Evolutionary conservation across 2,113 vertebrate species (phyloP), one percentile per base, ranked within the genome.

Genomic region (Glaucomys volans): DNA sequence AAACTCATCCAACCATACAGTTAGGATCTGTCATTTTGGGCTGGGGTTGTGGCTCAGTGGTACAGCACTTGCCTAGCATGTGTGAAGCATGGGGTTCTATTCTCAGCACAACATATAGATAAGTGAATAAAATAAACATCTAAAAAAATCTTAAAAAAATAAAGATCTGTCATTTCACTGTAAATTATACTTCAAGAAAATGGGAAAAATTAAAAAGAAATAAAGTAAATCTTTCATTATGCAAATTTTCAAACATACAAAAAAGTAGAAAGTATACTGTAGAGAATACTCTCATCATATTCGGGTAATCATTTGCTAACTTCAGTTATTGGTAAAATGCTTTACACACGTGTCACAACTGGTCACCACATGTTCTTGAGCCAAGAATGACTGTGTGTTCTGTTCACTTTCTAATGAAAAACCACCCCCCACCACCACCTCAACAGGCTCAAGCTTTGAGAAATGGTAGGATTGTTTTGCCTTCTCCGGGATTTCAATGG

Each of bases 401-500:
- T 84, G 8, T 50, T 95, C 37, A 69, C 37, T 94, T 90, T 67
- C 62, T 54, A 66, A 57, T 77, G 67, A 95, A 95, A 92, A 66
- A 6, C 40, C 57, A 76, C 64, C 30, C 14, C 42, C n/a, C 26
- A 13, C n/a, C 14, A 11, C 54, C 54, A 57, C 7, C 52, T 87
- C 35, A 74, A 66, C 30, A 84, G 26, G 2, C 26, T 67, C 52
- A 50, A 2, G 57, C 16, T 84, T 93, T 59, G 67, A 88, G 82
- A 93, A 76, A 95, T 28, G 44, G 80, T 80, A 47, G 35, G 44
- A 47, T 92, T 62, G 59, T 81, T 76, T 95, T 84, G 81, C 79
- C 72, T 96, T 91, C 82, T 26, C 28, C 28, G 26, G 67, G 75
- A 88, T 94, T 90, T 82, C 54, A 79, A 20, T 91, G 81, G 66